Evolutionary conservation across 2,888 invertebrate genomes (phyloP).

Genomic region (Caenorhabditis plicata): DNA sequence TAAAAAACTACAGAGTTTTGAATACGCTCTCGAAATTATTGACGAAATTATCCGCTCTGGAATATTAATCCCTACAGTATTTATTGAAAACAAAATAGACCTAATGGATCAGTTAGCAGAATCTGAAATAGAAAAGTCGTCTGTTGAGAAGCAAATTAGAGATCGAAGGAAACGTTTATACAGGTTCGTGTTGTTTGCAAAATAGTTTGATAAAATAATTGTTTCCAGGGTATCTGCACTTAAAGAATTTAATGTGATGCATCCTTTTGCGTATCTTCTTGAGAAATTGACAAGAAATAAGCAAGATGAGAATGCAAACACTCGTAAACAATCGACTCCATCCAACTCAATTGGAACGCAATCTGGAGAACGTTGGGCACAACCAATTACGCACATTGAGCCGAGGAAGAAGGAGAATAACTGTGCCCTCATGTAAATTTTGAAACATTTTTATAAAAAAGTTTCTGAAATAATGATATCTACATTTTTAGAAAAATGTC

Average conservation of each 20-base stretch:
- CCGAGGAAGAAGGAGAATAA: slow-evolving; percentile 26
- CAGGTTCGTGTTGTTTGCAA: slow-evolving; percentile 6
- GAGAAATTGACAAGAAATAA: slow-evolving; percentile 33
- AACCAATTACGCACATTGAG: slow-evolving; percentile 1
- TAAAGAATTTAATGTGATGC: slow-evolving; percentile 44
- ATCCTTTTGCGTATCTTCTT: slow-evolving; percentile 41
- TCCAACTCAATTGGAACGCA: slow-evolving; percentile 20
- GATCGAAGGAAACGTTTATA: slow-evolving; percentile 29
- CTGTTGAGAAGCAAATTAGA: slow-evolving; percentile 26
- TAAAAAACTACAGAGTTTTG: slow-evolving; percentile 28
- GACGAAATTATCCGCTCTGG: slow-evolving; percentile 16
- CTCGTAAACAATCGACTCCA: slow-evolving; percentile 31
- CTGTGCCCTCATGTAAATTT: slow-evolving; percentile 26
- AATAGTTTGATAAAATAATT: neutral
- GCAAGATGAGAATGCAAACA: slow-evolving; percentile 26
- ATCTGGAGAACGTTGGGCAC: slow-evolving; percentile 26
- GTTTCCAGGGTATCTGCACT: slow-evolving; percentile 31
- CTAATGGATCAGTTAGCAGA: slow-evolving; percentile 28
- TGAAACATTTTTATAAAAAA: neutral
- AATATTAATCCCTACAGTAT: slow-evolving; percentile 18
- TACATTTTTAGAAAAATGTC: neutral
- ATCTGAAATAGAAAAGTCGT: slow-evolving; percentile 19
- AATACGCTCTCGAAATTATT: slow-evolving; percentile 32
- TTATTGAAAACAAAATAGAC: slow-evolving; percentile 43
- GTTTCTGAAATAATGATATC: neutral